Conservation (phyloP, 2,888 invertebrate species). For the Rhagophthalmus giganteus region DNA sequence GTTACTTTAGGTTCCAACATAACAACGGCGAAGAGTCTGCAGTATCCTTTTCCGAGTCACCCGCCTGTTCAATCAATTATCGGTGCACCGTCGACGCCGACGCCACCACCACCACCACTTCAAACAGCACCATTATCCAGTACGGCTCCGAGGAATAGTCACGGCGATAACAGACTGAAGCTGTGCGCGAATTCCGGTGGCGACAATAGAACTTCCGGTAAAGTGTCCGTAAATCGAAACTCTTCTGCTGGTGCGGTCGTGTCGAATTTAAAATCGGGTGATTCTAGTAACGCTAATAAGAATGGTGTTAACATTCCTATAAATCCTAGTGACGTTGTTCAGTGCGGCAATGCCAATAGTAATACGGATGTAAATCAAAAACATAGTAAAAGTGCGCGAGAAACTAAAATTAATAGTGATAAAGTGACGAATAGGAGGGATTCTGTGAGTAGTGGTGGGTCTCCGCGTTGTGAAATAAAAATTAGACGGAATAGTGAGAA, state of each 20-base stretch:
- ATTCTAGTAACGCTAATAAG: constrained; percentile 33
- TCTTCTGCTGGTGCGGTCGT: constrained; percentile 40
- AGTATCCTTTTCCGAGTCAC: constrained; percentile 79
- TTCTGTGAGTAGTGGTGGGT: constrained; percentile 38
- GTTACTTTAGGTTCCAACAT: constrained; percentile 36
- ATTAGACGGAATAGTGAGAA: constrained; percentile 47
- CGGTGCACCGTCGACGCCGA: constrained; percentile 36
- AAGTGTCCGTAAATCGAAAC: constrained; percentile 52
- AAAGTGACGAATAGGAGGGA: constrained; percentile 44
- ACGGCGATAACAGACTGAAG: constrained; percentile 52
- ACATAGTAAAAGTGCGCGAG: constrained; percentile 38
- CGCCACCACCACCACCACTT: constrained; percentile 41
- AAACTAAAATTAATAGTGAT: constrained; percentile 42
- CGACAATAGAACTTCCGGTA: constrained; percentile 46
- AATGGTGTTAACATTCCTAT: constrained; percentile 37
- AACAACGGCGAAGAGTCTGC: constrained; percentile 62
- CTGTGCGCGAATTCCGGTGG: constrained; percentile 45
- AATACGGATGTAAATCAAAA: constrained; percentile 15
- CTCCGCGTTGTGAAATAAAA: constrained; percentile 43
- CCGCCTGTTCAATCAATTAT: constrained; percentile 60
- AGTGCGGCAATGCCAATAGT: constrained; percentile 13
- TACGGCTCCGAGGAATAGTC: constrained; percentile 42
- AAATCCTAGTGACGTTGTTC: constrained; percentile 33
- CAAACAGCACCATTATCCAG: constrained; percentile 35
- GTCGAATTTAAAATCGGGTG: constrained; percentile 40